These are phyloP conservation scores for Quadroppia sp. DNA, from an alignment of 2,888 invertebrate species.

Conservation along the genomic window DNA sequence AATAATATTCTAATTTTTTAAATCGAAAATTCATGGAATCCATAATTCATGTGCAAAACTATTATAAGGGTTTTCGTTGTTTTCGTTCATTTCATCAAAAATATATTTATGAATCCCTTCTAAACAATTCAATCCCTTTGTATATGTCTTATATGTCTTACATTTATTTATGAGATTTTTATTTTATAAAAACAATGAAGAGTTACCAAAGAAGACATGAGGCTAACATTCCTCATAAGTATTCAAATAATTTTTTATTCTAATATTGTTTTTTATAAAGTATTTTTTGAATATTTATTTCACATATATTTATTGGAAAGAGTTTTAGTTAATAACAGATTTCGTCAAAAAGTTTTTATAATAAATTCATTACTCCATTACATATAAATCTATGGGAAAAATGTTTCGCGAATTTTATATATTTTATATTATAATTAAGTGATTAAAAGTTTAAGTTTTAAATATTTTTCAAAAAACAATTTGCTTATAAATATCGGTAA, in stretches of 20 bases:
- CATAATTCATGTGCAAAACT: background rate
- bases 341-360: background rate
- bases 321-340: background rate
- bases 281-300: background rate
- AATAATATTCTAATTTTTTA: slow-evolving; percentile 5
- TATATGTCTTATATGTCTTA: background rate
- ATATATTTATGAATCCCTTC: background rate
- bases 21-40: slow-evolving; percentile 19
- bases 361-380: background rate
- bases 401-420: background rate
- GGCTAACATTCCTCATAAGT: background rate
- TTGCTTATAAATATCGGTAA: background rate
- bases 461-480: background rate
- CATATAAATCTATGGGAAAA: background rate
- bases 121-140: slow-evolving; percentile 6
- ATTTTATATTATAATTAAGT: slow-evolving; percentile 17
- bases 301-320: background rate
- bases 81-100: background rate
- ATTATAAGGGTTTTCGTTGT: too few species aligned
- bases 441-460: background rate
- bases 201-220: background rate
- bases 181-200: background rate
- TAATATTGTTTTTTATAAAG: background rate
- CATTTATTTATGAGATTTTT: slow-evolving; percentile 3
- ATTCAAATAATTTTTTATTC: background rate